Conservation (phyloP, 1,140 invertebrate genomes). For the Bombus haemorrhoidalis region DNA sequence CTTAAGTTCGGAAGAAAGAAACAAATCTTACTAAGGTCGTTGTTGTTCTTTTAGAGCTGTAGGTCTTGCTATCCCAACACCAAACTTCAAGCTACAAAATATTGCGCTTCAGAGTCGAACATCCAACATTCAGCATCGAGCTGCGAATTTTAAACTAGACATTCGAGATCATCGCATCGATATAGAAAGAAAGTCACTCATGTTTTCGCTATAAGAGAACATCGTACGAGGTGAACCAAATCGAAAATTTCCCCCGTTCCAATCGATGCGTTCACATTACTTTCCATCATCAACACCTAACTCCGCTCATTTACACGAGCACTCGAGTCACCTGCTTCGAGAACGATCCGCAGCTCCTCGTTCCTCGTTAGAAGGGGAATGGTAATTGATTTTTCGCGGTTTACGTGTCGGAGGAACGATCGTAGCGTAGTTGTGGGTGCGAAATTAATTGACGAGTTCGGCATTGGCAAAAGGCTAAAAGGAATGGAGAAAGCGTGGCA, state of each 20-base stretch:
- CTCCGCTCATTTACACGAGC: neutral
- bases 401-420: neutral
- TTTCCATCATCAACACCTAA: neutral
- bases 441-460: slow-evolving; percentile 20
- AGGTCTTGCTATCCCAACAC: too few species aligned
- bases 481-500: slow-evolving; percentile 28
- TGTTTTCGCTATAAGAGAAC: too few species aligned
- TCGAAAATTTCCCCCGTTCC: neutral
- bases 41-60: too few species aligned
- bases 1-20: too few species aligned
- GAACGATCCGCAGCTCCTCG: too few species aligned
- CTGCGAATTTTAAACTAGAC: too few species aligned
- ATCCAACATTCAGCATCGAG: too few species aligned
- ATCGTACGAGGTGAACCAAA: neutral
- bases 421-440: slow-evolving; percentile 23
- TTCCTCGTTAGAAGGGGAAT: neutral
- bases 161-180: too few species aligned
- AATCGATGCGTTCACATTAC: neutral
- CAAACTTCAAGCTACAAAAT: too few species aligned
- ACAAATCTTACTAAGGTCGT: too few species aligned
- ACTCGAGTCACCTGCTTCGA: neutral
- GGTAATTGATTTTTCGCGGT: slow-evolving; percentile 27
- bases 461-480: neutral
- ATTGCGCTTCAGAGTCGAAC: too few species aligned
- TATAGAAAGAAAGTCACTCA: too few species aligned